Base-by-base conservation (phyloP, 2,888 invertebrate genomes). In the Cryptocephalus moraei region DNA sequence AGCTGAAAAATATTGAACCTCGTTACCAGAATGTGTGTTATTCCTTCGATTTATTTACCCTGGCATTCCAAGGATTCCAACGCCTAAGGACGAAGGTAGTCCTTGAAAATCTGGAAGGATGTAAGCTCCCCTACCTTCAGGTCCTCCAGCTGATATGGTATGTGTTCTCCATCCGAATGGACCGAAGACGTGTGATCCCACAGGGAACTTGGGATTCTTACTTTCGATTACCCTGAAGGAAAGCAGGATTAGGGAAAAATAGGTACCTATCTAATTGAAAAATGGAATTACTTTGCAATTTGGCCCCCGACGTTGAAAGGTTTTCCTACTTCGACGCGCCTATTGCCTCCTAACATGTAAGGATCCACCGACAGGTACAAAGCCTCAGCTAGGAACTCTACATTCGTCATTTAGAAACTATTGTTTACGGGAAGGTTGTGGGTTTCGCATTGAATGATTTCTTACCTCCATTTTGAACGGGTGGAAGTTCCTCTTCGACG, bases 11-110 rank as follows among this genome's bases (percentile, higher is more conserved):
- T 4, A 36, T 4, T 22, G 22, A 22, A 22, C 22, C 22, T 22
- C 6, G 22, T 36, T 36, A 12, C 6, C 12, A 11, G 6, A 36
- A 22, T 22, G 6, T 22, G 6, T 22, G 2, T 22, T 4, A 22
- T n/a, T n/a, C 22, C 2, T 22, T 22, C 6, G 22, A 22, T 6
- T 22, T 22, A 22, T 22, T 22, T 22, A 84, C 82, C 84, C 85
- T 39, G 85, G 81, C 82, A 83, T 83, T 57, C 85, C 84, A 39
- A 85, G 67, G 39, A 77, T 63, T 45, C 86, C 85, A 12, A 86
- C 65, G 9, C 72, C 76, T 44, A 81, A 71, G 0, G 85, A 85
- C 6, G 74, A 54, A 1, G 84, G 76, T 47, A 82, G 6, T 32
- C 75, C 69, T 33, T 73, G 76, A 34, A 82, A 63, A 53, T 83